Conservation (phyloP, 2,888 invertebrate species). For the Nemoura dubitans region DNA sequence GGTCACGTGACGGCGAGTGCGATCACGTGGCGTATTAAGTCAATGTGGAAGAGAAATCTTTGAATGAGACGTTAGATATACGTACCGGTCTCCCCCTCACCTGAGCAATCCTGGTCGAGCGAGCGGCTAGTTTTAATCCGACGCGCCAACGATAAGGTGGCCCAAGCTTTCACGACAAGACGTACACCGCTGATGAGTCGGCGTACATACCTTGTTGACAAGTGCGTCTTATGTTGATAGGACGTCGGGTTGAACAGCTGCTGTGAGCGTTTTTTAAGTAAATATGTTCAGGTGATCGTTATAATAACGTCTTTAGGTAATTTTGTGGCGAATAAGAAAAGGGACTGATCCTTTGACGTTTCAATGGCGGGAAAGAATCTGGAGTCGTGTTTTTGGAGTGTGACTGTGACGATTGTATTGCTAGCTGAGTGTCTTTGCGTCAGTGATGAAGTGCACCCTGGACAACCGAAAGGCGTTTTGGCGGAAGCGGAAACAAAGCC, state of each 20-base stretch:
- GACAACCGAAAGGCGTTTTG: neutral
- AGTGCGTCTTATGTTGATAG: neutral
- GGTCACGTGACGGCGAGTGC: neutral
- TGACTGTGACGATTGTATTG: neutral
- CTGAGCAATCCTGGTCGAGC: constrained; percentile 17
- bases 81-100: constrained; percentile 16
- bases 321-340: neutral
- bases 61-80: constrained; percentile 12
- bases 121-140: constrained; percentile 32
- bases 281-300: constrained; percentile 30
- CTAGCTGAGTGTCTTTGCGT: neutral
- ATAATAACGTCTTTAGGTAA: neutral
- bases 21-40: constrained; percentile 27
- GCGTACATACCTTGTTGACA: neutral
- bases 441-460: neutral
- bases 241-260: neutral
- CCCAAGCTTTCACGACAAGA: constrained; percentile 13
- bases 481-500: neutral
- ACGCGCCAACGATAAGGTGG: neutral
- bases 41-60: constrained; percentile 39
- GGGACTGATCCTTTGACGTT: neutral
- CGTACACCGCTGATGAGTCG: neutral
- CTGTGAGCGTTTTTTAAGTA: neutral
- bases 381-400: neutral
- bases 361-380: constrained; percentile 15